Base-by-base conservation (phyloP, 23 tunicate genomes). In the Styela clava region DNA sequence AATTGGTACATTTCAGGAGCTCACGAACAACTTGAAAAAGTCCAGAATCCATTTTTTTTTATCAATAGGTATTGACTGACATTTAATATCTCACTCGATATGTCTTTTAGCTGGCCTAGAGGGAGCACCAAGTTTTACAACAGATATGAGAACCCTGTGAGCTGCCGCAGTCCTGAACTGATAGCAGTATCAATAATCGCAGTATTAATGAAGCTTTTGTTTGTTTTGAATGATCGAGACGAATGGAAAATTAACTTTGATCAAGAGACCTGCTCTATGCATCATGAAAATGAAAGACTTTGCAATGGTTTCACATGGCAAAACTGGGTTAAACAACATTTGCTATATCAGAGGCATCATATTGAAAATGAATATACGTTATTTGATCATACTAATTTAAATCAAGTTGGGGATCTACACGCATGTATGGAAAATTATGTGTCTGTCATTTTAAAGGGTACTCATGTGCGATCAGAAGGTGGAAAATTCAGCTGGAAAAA, bases 221-320 rank as follows among this genome's bases (percentile, higher is more conserved):
- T 61, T 74, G 88, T 83, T 2, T 51, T 89, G 82, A 72, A 89
- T 79, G 94, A 84, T 63, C 76, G 70, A 31, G 33, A 21, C n/a
- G 94, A 89, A 65, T 89, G 94, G 94, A 12, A 16, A 0, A 30
- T 65, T 51, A 69, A 79, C 0, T 76, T 73, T 7, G 69, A 73
- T 24, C 69, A 19, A 18, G 51, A 30, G 12, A 12, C 24, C 24
- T 83, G 86, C 3, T 23, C 81, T 44, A n/a, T 33, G n/a, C 81
- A 76, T 44, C 9, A 21, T 64, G 64, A 22, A 18, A 25, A 36
- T 44, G 64, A 36, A 28, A 56, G 44, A 7, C 18, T 25, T 0
- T 76, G 81, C 33, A 16, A 20, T 16, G 22, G 31, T 16, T 76
- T 76, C 44, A 76, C 62, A 9, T 76, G 81, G 81, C 35, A 44